Conservation (phyloP, 1,140 invertebrate genomes). For the Heliconius himera region DNA sequence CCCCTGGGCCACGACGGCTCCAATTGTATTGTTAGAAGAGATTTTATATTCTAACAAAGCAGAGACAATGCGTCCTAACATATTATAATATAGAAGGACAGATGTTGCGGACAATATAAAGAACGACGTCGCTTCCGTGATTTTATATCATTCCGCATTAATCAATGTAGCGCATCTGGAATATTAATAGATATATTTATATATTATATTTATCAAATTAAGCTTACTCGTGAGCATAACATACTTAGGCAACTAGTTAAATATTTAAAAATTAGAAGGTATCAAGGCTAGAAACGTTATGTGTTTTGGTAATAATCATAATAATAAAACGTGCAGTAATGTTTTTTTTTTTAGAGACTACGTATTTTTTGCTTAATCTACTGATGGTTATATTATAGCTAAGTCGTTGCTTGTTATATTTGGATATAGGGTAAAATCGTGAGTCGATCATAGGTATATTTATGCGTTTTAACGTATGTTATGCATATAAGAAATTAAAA, state of each 20-base stretch:
- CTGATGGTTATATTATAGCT: neutral
- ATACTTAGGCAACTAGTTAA: slow-evolving; percentile 12
- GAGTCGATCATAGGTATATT: neutral
- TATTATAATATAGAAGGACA: slow-evolving; percentile 56
- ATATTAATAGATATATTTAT: slow-evolving; percentile 36
- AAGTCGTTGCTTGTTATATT: neutral
- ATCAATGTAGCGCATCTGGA: slow-evolving; percentile 49
- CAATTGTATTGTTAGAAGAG: neutral
- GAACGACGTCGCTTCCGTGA: slow-evolving; percentile 64
- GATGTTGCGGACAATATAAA: slow-evolving; percentile 56
- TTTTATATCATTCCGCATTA: slow-evolving; percentile 63
- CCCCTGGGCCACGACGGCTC: too few relatives aligned
- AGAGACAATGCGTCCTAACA: slow-evolving; percentile 39
- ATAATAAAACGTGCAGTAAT: slow-evolving; percentile 24
- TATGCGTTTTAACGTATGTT: too few relatives aligned
- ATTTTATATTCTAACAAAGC: slow-evolving; percentile 15
- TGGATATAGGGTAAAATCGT: neutral
- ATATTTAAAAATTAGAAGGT: slow-evolving; percentile 21
- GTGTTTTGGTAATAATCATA: slow-evolving; percentile 26
- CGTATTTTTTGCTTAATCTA: slow-evolving; percentile 44
- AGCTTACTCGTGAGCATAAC: neutral
- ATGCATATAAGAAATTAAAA: neutral
- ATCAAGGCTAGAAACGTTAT: slow-evolving; percentile 16
- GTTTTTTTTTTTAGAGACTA: slow-evolving; percentile 27
- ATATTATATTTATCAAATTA: slow-evolving; percentile 4